Evolutionary conservation across 2,888 invertebrate species (phyloP), one percentile per base, ranked within the genome.

Genomic region (Ectropis crepuscularia): DNA sequence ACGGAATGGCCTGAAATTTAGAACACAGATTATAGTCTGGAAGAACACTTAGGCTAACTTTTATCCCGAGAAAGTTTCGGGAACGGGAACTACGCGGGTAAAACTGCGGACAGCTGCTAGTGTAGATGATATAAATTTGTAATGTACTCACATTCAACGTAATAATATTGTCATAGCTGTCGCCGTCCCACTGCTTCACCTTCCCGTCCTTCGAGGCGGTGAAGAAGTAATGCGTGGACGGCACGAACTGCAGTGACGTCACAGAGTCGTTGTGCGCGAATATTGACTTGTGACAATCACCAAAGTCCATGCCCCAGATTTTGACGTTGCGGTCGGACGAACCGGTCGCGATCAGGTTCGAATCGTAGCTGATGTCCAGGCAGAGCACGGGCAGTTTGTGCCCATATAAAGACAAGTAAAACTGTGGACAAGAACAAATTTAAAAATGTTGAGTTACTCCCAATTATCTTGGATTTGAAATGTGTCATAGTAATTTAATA

Each of bases 231-330:
- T 99, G 99, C 5, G 98, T 99, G 73, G 95, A 95, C 0, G 98
- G 97, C 16, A 99, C 95, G 82, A 99, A 99, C 77, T 96, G 95
- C 41, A 99, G 84, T 41, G 96, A 95, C 64, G 98, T 98, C 8
- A 99, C 95, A 0, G 98, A 97, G 86, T 99, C 98, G 78, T 99
- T 98, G 86, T 99, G 99, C 0, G 99, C 99, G 86, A 99, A 98
- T 73, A 99, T 94, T 0, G 98, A 98, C 78, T 95, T 95, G 89
- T 98, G 99, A 76, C 99, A 99, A 86, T 99, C 99, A n/a, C 99
- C 99, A 85, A 98, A 99, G 89, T 99, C 99, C 90, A 99, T 94
- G 42, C 99, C 99, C 99, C 99, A 99, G 68, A 99, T 96, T 93
- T 99, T 99, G 38, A 99, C 95, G 85, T 98, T 99, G 46, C 98